Evolutionary conservation across 2,888 invertebrate species (phyloP).

Genomic region (Heteropelma amictum): DNA sequence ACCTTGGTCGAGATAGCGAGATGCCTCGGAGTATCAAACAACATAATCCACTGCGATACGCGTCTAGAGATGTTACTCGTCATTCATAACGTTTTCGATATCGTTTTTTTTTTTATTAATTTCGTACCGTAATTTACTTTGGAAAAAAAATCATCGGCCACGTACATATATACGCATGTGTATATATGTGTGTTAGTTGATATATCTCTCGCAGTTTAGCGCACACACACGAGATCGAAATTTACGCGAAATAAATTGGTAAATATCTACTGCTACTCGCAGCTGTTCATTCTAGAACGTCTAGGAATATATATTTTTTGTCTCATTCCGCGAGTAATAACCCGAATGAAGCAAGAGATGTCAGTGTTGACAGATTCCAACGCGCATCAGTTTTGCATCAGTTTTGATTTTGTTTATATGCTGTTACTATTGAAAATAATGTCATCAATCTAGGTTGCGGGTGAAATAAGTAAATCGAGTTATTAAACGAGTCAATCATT

Average conservation of each 20-base stretch:
- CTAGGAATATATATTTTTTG: conserved; percentile 30
- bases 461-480: too few relatives aligned
- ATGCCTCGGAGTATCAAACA: conserved; percentile 39
- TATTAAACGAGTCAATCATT: too few relatives aligned
- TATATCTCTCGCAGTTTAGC: conserved; percentile 33
- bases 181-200: neutral
- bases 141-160: neutral
- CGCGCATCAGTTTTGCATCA: too few relatives aligned
- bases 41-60: conserved; percentile 48
- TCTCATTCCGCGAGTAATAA: too few relatives aligned
- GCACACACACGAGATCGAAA: conserved; percentile 59
- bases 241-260: conserved; percentile 62
- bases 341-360: too few relatives aligned
- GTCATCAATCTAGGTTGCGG: too few relatives aligned
- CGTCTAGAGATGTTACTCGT: conserved; percentile 30
- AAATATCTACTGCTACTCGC: conserved; percentile 66
- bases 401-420: too few relatives aligned
- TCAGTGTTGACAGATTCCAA: too few relatives aligned
- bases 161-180: neutral
- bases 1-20: conserved; percentile 50
- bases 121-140: too few relatives aligned
- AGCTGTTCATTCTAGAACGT: conserved; percentile 61
- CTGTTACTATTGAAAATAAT: too few relatives aligned
- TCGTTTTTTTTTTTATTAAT: neutral
- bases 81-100: conserved; percentile 34